Base-by-base conservation (phyloP, 2,797 vertebrate species). In the Dendrocincla tyrannina region DNA sequence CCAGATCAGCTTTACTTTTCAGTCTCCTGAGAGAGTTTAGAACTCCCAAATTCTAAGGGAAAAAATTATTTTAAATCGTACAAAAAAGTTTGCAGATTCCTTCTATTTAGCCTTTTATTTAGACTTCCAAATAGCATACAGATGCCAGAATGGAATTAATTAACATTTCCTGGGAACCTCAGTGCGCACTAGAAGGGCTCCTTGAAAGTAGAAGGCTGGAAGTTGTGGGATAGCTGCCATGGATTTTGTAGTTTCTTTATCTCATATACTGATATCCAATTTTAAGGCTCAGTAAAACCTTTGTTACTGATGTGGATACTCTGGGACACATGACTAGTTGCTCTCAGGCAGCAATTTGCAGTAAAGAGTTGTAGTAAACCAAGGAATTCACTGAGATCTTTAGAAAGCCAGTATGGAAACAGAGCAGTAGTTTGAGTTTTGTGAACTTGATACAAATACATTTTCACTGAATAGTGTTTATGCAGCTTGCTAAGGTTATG, bases 71-170 rank as follows among this genome's bases (percentile, higher is more conserved):
- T 35, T 35, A 35, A 35, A 35, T 35, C 35, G 8, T 35, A 35
- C 35, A 35, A 8, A 35, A 35, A 92, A 79, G 33, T 96, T 64
- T 83, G 86, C 81, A 87, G 52, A 75, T 80, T 97, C 80, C 76
- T 76, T 91, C 67, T 8, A 5, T 94, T 90, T 95, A 94, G 85
- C 80, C 76, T 76, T 91, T 64, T 8, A 5, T 94, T 90, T 95
- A 94, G 85, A 83, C 68, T 96, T 95, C 68, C 80, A 68, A 88
- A 55, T 50, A 84, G 69, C 77, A 77, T 84, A 35, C 68, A 90
- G 92, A 84, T 97, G 91, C 93, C 96, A 97, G 92, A 96, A 87
- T 75, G 84, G 52, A 95, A 96, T 94, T 96, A 96, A 94, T 95
- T 94, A 89, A 30, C 89, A 69, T 94, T 95, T 91, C 73, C 35